phyloP scores from a whole-genome alignment of 1,140 invertebrate genomes.

The Drosophila ogumai region DNA sequence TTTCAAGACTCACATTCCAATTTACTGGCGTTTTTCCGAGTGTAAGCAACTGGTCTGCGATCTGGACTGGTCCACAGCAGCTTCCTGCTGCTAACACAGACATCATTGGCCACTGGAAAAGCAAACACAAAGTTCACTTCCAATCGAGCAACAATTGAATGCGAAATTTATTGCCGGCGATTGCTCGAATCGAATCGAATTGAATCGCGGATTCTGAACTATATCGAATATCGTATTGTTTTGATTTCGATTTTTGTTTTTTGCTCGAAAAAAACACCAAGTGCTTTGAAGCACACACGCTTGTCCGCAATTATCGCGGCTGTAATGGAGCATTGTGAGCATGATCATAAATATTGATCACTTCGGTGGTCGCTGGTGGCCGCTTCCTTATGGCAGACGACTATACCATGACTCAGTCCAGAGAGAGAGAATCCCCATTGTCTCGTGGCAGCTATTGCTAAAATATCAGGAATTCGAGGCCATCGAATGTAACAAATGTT shows the following conservation, averaged over 20 bases:
- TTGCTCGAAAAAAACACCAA: conserved; percentile 26
- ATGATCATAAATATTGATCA: conserved; percentile 64
- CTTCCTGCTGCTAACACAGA: conserved; percentile 81
- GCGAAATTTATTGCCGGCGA: conserved; percentile 72
- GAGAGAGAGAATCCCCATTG: conserved; percentile 38
- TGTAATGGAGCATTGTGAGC: conserved; percentile 68
- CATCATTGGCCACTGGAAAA: conserved; percentile 62
- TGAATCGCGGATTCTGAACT: conserved; percentile 45
- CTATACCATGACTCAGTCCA: conserved; percentile 37
- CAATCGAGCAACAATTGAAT: conserved; percentile 70
- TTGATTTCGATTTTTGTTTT: conserved; percentile 36
- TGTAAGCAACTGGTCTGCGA: conserved; percentile 46
- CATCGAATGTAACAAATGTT: neutral
- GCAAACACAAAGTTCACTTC: conserved; percentile 50
- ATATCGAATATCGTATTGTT: conserved; percentile 61
- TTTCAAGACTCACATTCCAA: neutral
- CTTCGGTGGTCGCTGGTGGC: conserved; percentile 2
- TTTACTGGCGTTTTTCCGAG: neutral
- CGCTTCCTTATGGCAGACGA: conserved; percentile 58
- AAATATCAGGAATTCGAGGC: conserved; percentile 12
- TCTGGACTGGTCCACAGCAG: conserved; percentile 29
- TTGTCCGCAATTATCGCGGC: conserved; percentile 57
- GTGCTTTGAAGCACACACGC: conserved; percentile 39
- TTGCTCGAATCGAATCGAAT: conserved; percentile 42
- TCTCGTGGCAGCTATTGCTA: conserved; percentile 2